phyloP scores from a whole-genome alignment of 2,797 vertebrate genomes.

The Poeciliopsis turneri region DNA sequence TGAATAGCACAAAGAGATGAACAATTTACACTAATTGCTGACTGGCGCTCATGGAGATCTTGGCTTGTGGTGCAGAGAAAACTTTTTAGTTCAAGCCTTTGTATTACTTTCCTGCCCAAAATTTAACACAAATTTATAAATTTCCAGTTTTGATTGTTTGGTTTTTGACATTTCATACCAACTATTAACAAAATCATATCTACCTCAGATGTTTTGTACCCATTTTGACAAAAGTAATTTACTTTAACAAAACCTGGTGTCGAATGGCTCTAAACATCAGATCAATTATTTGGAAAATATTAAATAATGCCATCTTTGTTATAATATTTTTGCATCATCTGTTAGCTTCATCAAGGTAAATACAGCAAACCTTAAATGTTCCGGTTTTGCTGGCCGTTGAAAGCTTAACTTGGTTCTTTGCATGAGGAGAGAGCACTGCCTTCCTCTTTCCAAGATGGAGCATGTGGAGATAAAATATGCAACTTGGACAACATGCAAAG shows the following conservation, averaged over 20 bases:
- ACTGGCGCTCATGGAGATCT: background rate
- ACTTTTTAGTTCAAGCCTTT: background rate
- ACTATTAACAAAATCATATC: background rate
- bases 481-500: constrained; percentile 39
- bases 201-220: background rate
- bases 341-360: background rate
- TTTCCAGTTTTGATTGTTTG: background rate
- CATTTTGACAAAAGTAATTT: background rate
- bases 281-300: background rate
- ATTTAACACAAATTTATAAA: background rate
- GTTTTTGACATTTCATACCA: background rate
- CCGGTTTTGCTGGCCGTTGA: constrained; percentile 24
- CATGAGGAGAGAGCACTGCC: constrained; percentile 21
- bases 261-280: background rate
- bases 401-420: constrained; percentile 5
- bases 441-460: constrained; percentile 29
- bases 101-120: background rate
- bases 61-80: background rate
- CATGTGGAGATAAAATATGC: constrained; percentile 41
- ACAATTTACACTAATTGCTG: constrained; percentile 1
- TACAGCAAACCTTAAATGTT: background rate
- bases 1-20: constrained; percentile 7
- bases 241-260: background rate
- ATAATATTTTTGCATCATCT: background rate
- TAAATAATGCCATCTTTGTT: background rate